Evolutionary conservation across 2,113 vertebrate species (phyloP), one percentile per base, ranked within the genome.

Genomic region (Rhabdomys dilectus): DNA sequence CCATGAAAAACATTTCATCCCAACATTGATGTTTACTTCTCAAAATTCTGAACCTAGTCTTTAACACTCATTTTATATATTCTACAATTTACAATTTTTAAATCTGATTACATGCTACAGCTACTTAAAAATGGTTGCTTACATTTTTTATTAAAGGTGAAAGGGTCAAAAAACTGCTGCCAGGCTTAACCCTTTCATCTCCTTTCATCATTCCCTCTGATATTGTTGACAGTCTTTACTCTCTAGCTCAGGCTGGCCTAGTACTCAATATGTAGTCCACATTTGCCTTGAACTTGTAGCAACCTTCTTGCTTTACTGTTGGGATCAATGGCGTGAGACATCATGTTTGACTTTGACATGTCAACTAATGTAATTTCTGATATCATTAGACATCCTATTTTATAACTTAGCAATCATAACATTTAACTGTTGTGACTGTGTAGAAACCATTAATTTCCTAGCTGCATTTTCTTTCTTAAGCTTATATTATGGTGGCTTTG

Each of bases 311-410:
- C 48, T 68, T 70, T 48, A 88, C 19, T 70, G 48, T 72, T n/a
- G n/a, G 58, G 58, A 84, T 53, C 15, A 72, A 11, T 36, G 66
- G 34, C 7, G 39, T 29, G 12, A 88, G 66, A 24, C 42, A 86
- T 29, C 48, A 26, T 56, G 34, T 53, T 56, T 39, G 34, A 48
- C 86, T 72, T 88, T 70, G 64, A 70, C 13, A 76, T 48, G 76
- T 34, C 84, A 96, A 31, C 39, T 85, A 91, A 75, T 82, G 62
- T 60, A 82, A 90, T 94, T 91, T 94, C 85, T 94, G 78, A 56
- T 89, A 94, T 68, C 64, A 88, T 24, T 90, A 82, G 68, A 78
- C 22, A 58, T 70, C 29, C 34, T 72, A 68, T 72, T 89, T 91
- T 76, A 91, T 24, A 81, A 95, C 75, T 89, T 75, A 78, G 76